A percentile compares a stretch with the other conserved stretches of the same genome.
These are phyloP conservation scores for Tiliacea aurago DNA, from an alignment of 2,888 invertebrate species.

Conservation along the genomic window DNA sequence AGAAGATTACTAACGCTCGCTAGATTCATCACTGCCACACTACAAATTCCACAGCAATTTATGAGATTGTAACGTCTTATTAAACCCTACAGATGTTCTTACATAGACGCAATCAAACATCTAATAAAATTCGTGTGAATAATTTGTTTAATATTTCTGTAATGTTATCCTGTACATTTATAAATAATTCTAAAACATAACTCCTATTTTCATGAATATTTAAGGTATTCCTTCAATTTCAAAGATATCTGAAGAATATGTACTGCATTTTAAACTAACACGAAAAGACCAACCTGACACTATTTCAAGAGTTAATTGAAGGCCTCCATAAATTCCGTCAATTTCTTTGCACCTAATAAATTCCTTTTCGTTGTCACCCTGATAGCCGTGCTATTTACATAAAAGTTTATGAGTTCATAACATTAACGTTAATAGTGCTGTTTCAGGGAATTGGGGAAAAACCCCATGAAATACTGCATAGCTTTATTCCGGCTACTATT, in stretches of 20 bases:
- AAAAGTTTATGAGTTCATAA: conserved; percentile 61
- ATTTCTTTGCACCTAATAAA: conserved; percentile 58
- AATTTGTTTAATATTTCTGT: conserved; percentile 28
- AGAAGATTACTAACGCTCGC: conserved; percentile 46
- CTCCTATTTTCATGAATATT: background rate
- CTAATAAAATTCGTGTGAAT: conserved; percentile 15
- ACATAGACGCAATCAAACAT: conserved; percentile 30
- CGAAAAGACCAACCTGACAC: conserved; percentile 26
- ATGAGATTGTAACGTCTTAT: conserved; percentile 61
- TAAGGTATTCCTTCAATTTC: conserved; percentile 20
- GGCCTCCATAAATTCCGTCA: conserved; percentile 49
- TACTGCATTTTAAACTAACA: conserved; percentile 18
- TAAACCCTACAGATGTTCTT: conserved; percentile 53
- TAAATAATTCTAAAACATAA: conserved; percentile 36
- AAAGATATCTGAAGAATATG: conserved; percentile 22
- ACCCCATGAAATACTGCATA: conserved; percentile 67
- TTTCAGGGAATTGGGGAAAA: conserved; percentile 67
- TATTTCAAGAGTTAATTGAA: conserved; percentile 51
- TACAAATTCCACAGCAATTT: conserved; percentile 74
- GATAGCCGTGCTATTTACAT: conserved; percentile 59
- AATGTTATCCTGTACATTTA: conserved; percentile 40
- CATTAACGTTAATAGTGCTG: conserved; percentile 51
- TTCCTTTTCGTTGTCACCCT: conserved; percentile 48
- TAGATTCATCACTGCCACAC: conserved; percentile 74
- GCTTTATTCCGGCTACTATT: conserved; percentile 72